These are phyloP conservation scores for Drosophila ohnishii DNA, from an alignment of 1,140 invertebrate species.

Conservation along the genomic window DNA sequence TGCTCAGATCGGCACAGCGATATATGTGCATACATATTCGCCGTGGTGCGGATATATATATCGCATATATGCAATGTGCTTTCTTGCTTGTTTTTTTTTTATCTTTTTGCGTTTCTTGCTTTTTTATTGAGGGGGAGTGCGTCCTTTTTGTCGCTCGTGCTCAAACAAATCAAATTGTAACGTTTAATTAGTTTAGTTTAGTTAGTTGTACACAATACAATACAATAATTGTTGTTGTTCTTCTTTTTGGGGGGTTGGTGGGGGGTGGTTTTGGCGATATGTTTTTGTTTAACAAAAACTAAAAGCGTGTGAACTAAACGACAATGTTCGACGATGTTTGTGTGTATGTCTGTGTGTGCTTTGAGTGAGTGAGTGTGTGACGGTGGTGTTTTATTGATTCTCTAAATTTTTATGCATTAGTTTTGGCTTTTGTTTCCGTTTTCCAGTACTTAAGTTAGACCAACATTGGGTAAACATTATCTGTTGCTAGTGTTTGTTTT, in stretches of 20 bases:
- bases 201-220: conserved; percentile 70
- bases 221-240: conserved; percentile 47
- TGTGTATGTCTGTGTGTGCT: conserved; percentile 39
- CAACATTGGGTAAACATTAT: conserved; percentile 45
- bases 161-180: conserved; percentile 80
- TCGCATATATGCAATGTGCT: conserved; percentile 50
- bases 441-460: conserved; percentile 44
- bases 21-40: conserved; percentile 48
- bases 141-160: conserved; percentile 66
- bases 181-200: conserved; percentile 72
- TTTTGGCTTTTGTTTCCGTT: conserved; percentile 20
- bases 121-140: conserved; percentile 52
- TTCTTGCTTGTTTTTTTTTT: conserved; percentile 13
- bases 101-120: not conserved
- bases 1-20: conserved; percentile 39
- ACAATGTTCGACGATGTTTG: conserved; percentile 9
- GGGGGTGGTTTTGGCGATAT: conserved; percentile 13
- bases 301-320: conserved; percentile 49
- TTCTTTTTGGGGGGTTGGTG: conserved; percentile 11
- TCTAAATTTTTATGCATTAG: conserved; percentile 31
- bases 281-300: conserved; percentile 43
- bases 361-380: conserved; percentile 22
- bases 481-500: conserved; percentile 33
- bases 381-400: conserved; percentile 34
- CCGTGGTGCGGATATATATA: conserved; percentile 48